Conservation (phyloP, 2,113 vertebrate genomes). For the Xiphophorus maculatus region DNA sequence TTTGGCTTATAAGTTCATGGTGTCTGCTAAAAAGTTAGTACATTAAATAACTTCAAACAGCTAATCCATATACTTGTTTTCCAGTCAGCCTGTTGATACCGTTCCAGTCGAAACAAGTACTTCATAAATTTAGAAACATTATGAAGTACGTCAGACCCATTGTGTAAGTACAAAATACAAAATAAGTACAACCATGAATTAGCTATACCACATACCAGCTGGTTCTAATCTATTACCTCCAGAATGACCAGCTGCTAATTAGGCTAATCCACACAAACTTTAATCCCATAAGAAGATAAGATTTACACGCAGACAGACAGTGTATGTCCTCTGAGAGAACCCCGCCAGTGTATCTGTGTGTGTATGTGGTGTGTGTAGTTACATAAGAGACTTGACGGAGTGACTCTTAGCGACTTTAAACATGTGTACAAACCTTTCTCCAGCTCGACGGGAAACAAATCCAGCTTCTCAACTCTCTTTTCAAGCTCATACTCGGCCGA, state of each 20-base stretch:
- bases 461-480: constrained; percentile 94
- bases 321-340: constrained; percentile 13
- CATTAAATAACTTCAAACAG: not conserved
- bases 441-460: constrained; percentile 95
- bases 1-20: not conserved
- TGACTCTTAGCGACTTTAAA: constrained; percentile 42
- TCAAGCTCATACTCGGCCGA: constrained; percentile 97
- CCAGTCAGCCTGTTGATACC: too few relatives aligned
- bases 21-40: not conserved
- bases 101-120: too few relatives aligned
- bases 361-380: constrained; percentile 25
- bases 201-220: constrained; percentile 32
- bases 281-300: constrained; percentile 70
- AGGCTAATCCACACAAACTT: constrained; percentile 70
- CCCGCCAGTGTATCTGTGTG: constrained; percentile 13
- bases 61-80: not conserved
- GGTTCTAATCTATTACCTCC: constrained; percentile 49
- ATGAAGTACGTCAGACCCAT: not conserved
- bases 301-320: constrained; percentile 41
- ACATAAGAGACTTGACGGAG: constrained; percentile 54
- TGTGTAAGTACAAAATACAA: not conserved
- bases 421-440: constrained; percentile 86
- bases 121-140: too few relatives aligned
- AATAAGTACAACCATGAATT: not conserved
- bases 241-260: constrained; percentile 61